phyloP scores from a whole-genome alignment of 2,888 invertebrate species.

The Gryllus longicercus region DNA sequence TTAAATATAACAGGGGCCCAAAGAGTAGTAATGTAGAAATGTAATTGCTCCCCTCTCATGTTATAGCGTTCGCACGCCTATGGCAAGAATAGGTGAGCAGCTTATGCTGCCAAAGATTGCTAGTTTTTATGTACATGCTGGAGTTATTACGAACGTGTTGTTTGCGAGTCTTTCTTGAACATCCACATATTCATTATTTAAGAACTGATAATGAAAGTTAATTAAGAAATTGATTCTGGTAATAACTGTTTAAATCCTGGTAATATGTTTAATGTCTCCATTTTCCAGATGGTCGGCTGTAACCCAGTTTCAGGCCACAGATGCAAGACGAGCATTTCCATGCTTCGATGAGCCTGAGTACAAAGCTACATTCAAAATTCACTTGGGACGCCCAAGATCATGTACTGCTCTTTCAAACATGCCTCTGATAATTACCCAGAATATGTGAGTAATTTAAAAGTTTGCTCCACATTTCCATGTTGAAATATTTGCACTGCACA shows the following conservation, averaged over 20 bases:
- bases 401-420: conserved; percentile 72
- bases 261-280: not conserved
- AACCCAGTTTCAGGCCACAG: conserved; percentile 77
- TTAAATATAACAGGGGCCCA: too few species aligned
- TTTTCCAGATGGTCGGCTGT: conserved; percentile 63
- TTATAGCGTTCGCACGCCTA: too few species aligned
- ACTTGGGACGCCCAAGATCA: conserved; percentile 59
- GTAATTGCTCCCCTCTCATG: too few species aligned
- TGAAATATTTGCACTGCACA: too few species aligned
- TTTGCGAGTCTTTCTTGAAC: too few species aligned
- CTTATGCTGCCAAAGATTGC: too few species aligned
- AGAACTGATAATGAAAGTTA: too few species aligned
- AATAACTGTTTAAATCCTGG: not conserved
- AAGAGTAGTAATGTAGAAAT: too few species aligned
- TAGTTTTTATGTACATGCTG: not conserved
- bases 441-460: conserved; percentile 18
- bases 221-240: not conserved
- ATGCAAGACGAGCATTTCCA: conserved; percentile 80
- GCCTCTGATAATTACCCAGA: conserved; percentile 50
- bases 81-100: too few species aligned
- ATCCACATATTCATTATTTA: too few species aligned
- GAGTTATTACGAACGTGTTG: not conserved
- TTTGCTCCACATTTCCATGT: too few species aligned
- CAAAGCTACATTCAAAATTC: conserved; percentile 76
- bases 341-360: conserved; percentile 88